These are phyloP conservation scores for Tipula vernalis DNA, from an alignment of 2,888 invertebrate genomes.

Conservation along the genomic window DNA sequence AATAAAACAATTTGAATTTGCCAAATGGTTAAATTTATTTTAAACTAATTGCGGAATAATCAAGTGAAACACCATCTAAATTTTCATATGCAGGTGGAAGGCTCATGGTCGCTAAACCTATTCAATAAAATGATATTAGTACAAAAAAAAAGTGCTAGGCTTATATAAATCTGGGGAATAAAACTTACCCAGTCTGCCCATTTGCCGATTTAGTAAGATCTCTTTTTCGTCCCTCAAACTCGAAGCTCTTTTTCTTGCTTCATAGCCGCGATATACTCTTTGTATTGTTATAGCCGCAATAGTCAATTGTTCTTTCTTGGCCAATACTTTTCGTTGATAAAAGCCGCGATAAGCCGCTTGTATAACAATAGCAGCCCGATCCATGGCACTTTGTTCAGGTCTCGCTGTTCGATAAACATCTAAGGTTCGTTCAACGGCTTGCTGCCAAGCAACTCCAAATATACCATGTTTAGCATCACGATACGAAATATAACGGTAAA, in stretches of 20 bases:
- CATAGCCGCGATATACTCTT: not conserved
- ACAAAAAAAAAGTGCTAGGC: not conserved
- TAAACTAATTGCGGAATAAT: not conserved
- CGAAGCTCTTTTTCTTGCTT: not conserved
- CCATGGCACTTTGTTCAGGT: not conserved
- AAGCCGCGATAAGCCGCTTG: constrained; percentile 11
- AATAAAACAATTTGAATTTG: no score
- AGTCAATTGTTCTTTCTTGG: not conserved
- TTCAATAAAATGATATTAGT: not conserved
- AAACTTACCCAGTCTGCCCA: not conserved
- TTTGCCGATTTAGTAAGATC: not conserved
- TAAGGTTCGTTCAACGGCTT: not conserved
- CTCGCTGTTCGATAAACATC: not conserved
- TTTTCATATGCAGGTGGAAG: not conserved
- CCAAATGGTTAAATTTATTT: not conserved
- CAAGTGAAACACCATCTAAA: not conserved
- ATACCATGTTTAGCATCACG: not conserved
- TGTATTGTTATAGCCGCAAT: not conserved
- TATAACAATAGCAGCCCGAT: constrained; percentile 11
- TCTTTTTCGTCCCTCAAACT: not conserved
- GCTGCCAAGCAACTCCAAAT: not conserved
- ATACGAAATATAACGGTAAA: not conserved
- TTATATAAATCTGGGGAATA: not conserved
- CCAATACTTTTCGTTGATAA: not conserved
- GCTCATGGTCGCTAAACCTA: not conserved